Percentiles rank a stretch among this genome's conserved stretches.
phyloP scores from a whole-genome alignment of 2,888 invertebrate species.

The Dasysyrphus tricinctus region DNA sequence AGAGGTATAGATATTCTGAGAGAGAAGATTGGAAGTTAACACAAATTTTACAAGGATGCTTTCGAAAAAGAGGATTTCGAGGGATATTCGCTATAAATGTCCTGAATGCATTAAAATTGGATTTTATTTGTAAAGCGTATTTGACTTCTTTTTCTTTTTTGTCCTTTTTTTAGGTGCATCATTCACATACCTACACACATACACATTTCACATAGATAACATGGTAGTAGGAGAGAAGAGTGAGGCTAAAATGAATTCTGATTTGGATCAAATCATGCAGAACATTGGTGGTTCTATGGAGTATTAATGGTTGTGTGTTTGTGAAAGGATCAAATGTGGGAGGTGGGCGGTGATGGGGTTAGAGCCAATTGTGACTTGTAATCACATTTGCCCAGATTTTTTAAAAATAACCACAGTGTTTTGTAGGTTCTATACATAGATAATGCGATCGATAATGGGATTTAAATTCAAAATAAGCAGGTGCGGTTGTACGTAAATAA shows the following conservation, averaged over 20 bases:
- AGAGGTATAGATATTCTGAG: not conserved
- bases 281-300: constrained; percentile 26
- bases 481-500: not conserved
- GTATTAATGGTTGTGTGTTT: not conserved
- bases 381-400: constrained; percentile 13
- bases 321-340: constrained; percentile 7
- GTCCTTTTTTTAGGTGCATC: constrained; percentile 30
- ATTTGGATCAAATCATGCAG: constrained; percentile 49
- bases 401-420: not conserved
- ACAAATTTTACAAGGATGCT: constrained; percentile 50
- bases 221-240: not conserved
- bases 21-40: constrained; percentile 21
- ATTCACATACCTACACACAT: not conserved
- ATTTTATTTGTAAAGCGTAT: constrained; percentile 66
- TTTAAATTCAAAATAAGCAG: not conserved
- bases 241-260: constrained; percentile 38
- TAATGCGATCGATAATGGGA: not conserved
- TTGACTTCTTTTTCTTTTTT: constrained; percentile 23
- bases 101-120: constrained; percentile 69
- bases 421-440: not conserved
- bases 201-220: not conserved
- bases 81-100: constrained; percentile 26
- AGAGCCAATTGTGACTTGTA: constrained; percentile 21
- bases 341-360: not conserved
- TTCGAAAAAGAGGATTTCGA: constrained; percentile 48